Percentiles rank a stretch among this genome's conserved stretches.
These are phyloP conservation scores for Prunella fulvescens DNA, from an alignment of 2,113 vertebrate genomes.

Conservation along the genomic window DNA sequence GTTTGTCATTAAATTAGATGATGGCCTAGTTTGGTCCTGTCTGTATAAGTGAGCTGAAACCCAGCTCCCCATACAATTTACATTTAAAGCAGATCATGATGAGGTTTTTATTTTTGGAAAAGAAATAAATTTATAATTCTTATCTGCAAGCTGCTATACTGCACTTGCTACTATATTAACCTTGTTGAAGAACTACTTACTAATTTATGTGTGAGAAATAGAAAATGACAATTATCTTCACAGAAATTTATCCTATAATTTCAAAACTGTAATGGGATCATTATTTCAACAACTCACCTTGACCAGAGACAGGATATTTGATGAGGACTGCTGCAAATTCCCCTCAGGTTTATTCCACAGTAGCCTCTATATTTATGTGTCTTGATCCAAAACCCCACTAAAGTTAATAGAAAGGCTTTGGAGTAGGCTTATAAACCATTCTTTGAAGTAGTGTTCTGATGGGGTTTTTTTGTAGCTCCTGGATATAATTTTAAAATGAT, in stretches of 20 bases:
- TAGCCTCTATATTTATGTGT: neutral
- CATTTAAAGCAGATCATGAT: neutral
- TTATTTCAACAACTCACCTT: slow-evolving; percentile 34
- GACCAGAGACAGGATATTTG: neutral
- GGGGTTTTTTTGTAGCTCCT: neutral
- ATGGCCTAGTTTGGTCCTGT: neutral
- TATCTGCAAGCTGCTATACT: neutral
- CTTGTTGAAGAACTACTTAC: neutral
- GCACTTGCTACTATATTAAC: neutral
- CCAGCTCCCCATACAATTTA: neutral
- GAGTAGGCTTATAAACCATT: neutral
- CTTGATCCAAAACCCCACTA: neutral
- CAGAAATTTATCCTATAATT: neutral
- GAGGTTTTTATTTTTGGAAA: neutral
- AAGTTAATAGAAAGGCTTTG: slow-evolving; percentile 14
- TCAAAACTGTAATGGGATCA: neutral
- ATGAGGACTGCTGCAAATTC: slow-evolving; percentile 3
- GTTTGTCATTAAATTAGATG: neutral
- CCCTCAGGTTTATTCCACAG: neutral
- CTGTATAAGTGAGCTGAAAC: neutral
- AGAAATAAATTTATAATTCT: neutral
- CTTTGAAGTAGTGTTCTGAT: neutral
- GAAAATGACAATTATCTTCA: neutral
- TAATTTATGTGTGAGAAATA: neutral
- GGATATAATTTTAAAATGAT: slow-evolving; percentile 38